These are phyloP conservation scores for Grapholita molesta DNA, from an alignment of 1,140 invertebrate species.

Conservation along the genomic window DNA sequence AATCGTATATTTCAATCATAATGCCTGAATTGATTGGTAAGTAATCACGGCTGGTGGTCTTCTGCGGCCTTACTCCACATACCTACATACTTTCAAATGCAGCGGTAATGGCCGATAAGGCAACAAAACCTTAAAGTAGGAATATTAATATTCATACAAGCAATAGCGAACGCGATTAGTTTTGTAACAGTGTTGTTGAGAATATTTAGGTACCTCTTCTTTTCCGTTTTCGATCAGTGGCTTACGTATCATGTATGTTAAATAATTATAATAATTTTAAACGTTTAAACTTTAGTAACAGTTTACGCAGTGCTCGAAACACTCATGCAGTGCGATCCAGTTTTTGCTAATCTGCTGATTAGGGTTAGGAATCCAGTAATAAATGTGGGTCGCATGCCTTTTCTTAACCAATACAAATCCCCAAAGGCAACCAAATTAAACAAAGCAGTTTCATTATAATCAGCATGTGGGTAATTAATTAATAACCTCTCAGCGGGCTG, in stretches of 20 bases:
- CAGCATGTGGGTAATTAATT: background rate
- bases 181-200: background rate
- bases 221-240: background rate
- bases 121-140: background rate
- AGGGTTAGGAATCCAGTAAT: background rate
- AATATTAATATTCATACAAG: background rate
- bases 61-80: slow-evolving; percentile 23
- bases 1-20: slow-evolving; percentile 20
- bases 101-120: background rate
- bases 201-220: too few species aligned
- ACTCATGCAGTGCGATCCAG: background rate
- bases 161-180: slow-evolving; percentile 9
- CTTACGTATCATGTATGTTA: background rate
- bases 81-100: slow-evolving; percentile 26
- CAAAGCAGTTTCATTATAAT: background rate
- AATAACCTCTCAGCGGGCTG: background rate
- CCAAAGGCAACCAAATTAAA: background rate
- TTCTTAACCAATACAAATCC: background rate
- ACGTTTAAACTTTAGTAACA: too few species aligned
- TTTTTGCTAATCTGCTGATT: background rate
- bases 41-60: slow-evolving; percentile 25
- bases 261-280: background rate
- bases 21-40: background rate
- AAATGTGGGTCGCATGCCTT: background rate
- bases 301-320: background rate